These are phyloP conservation scores for Rugalucina vietnamica DNA, from an alignment of 2,888 invertebrate species.

Conservation along the genomic window DNA sequence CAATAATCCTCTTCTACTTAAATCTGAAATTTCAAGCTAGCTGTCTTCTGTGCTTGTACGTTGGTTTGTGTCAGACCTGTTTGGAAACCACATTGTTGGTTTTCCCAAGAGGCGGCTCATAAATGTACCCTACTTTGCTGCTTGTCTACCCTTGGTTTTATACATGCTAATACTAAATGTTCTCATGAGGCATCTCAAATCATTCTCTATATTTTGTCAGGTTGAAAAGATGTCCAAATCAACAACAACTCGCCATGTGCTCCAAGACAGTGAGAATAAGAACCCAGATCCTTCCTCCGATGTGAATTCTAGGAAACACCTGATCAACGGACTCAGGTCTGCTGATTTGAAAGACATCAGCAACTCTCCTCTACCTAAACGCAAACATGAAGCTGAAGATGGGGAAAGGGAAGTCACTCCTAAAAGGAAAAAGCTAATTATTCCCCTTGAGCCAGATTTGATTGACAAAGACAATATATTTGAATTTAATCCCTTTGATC, in stretches of 20 bases:
- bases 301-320: neutral
- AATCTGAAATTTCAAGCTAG: too few species aligned
- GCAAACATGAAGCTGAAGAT: conserved; percentile 16
- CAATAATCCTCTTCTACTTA: too few species aligned
- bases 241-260: conserved; percentile 51
- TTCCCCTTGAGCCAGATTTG: conserved; percentile 67
- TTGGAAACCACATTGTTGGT: too few species aligned
- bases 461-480: conserved; percentile 36
- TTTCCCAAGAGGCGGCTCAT: too few species aligned
- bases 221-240: conserved; percentile 65
- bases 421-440: conserved; percentile 54
- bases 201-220: conserved; percentile 25
- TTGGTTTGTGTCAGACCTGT: too few species aligned
- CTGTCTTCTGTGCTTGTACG: too few species aligned
- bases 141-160: too few species aligned
- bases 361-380: conserved; percentile 53
- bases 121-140: too few species aligned
- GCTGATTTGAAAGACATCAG: conserved; percentile 58
- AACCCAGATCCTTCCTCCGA: conserved; percentile 38
- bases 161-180: too few species aligned
- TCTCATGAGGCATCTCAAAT: too few species aligned
- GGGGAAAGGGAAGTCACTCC: neutral
- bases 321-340: conserved; percentile 2
- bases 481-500: neutral
- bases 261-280: conserved; percentile 46